These are phyloP conservation scores for Diploscapter pachys DNA, from an alignment of 1,140 invertebrate species.

Conservation along the genomic window DNA sequence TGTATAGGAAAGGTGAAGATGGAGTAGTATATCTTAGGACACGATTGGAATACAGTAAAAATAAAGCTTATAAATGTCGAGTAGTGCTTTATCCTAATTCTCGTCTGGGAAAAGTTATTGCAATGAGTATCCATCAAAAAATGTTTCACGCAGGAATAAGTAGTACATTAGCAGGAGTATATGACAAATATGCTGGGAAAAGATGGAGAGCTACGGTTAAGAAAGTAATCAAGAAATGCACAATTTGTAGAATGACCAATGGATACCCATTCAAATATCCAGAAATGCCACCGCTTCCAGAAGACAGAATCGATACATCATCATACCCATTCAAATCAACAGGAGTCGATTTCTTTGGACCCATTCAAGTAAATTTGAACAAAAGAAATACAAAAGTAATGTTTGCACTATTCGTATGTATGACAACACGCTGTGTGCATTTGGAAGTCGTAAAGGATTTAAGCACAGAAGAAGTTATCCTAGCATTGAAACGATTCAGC, in stretches of 20 bases:
- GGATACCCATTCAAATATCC: constrained; percentile 14
- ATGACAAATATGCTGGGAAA: no score
- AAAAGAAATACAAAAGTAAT: neutral
- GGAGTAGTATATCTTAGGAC: no score
- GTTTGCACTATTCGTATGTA: constrained; percentile 11
- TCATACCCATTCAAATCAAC: constrained; percentile 6
- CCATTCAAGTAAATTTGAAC: constrained; percentile 7
- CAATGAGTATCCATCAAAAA: no score
- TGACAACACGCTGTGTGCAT: constrained; percentile 16
- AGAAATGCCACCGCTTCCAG: constrained; percentile 37
- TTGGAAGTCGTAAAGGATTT: constrained; percentile 9
- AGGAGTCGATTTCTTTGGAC: constrained; percentile 26
- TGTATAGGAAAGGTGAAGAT: no score
- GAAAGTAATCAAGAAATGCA: constrained; percentile 9
- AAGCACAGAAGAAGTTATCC: constrained; percentile 3
- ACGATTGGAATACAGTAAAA: no score
- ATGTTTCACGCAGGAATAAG: no score
- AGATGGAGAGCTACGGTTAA: constrained; percentile 4
- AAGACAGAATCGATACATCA: constrained; percentile 16
- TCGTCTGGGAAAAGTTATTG: no score
- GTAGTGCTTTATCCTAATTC: no score
- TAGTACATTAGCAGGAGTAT: no score
- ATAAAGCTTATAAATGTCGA: no score
- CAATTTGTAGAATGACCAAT: neutral
- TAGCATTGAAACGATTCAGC: constrained; percentile 19